phyloP scores from a whole-genome alignment of 2,797 vertebrate species.

The Aplochiton taeniatus region DNA sequence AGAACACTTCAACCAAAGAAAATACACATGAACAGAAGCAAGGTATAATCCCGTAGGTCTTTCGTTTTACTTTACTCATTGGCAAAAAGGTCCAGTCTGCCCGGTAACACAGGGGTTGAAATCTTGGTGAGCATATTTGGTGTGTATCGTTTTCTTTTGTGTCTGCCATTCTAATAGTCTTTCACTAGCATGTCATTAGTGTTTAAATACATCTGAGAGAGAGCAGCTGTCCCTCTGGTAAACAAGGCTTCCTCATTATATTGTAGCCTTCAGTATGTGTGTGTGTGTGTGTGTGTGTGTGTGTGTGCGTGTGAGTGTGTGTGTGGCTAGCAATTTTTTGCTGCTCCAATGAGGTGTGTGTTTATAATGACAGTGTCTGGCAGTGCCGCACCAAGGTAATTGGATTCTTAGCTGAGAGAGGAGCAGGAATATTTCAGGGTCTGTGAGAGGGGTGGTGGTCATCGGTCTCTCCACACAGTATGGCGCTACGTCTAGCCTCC shows the following conservation, averaged over 20 bases:
- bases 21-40: slow-evolving; percentile 57
- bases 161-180: slow-evolving; percentile 8
- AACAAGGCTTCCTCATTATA: slow-evolving; percentile 29
- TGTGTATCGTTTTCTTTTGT: slow-evolving; percentile 5
- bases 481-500: not conserved
- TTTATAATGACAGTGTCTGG: slow-evolving; percentile 27
- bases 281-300: slow-evolving; percentile 15
- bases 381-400: slow-evolving; percentile 27
- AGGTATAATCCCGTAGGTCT: slow-evolving; percentile 46
- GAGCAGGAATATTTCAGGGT: slow-evolving; percentile 5
- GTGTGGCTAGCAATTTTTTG: slow-evolving; percentile 6
- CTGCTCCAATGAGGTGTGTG: slow-evolving; percentile 20
- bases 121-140: not conserved
- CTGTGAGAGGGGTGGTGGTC: not conserved
- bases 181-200: slow-evolving; percentile 15
- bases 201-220: slow-evolving; percentile 20
- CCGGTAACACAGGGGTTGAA: slow-evolving; percentile 26
- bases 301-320: slow-evolving; percentile 6
- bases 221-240: slow-evolving; percentile 17
- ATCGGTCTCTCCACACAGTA: slow-evolving; percentile 13
- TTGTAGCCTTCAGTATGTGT: slow-evolving; percentile 5
- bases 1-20: slow-evolving; percentile 58
- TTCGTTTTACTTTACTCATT: slow-evolving; percentile 45
- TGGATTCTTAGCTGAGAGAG: slow-evolving; percentile 34
- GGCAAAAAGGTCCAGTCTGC: slow-evolving; percentile 72